These are phyloP conservation scores for Eidolon dupreanum DNA, from an alignment of 2,797 vertebrate species.

Conservation along the genomic window DNA sequence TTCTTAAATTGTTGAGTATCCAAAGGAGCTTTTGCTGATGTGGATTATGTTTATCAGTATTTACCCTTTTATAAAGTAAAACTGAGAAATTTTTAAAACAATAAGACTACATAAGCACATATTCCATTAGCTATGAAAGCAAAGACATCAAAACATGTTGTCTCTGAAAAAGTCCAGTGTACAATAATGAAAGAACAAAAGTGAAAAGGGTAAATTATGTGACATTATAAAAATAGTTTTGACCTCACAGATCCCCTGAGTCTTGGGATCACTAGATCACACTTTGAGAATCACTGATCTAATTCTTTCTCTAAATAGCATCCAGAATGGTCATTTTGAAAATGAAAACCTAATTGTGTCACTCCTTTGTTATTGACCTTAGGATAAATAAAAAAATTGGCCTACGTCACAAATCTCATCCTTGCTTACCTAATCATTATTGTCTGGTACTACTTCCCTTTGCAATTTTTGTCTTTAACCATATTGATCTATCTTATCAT, in stretches of 20 bases:
- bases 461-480: not conserved
- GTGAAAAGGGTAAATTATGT: not conserved
- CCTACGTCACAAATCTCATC: not conserved
- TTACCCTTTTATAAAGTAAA: slow-evolving; percentile 52
- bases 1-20: not conserved
- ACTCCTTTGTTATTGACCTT: not conserved
- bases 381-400: not conserved
- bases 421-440: not conserved
- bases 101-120: not conserved
- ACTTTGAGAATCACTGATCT: not conserved
- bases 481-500: not conserved
- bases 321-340: not conserved
- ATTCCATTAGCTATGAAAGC: not conserved
- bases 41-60: not conserved
- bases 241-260: not conserved
- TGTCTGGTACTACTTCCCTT: not conserved
- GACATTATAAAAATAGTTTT: not conserved
- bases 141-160: not conserved
- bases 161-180: not conserved
- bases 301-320: not conserved
- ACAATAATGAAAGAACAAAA: not conserved
- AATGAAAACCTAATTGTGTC: not conserved
- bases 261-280: not conserved
- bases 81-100: slow-evolving; percentile 22
- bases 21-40: slow-evolving; percentile 11